A percentile compares a stretch with the other conserved stretches of the same genome.
Conservation (phyloP, 2,888 invertebrate species). For the Drosophila antonietae region DNA sequence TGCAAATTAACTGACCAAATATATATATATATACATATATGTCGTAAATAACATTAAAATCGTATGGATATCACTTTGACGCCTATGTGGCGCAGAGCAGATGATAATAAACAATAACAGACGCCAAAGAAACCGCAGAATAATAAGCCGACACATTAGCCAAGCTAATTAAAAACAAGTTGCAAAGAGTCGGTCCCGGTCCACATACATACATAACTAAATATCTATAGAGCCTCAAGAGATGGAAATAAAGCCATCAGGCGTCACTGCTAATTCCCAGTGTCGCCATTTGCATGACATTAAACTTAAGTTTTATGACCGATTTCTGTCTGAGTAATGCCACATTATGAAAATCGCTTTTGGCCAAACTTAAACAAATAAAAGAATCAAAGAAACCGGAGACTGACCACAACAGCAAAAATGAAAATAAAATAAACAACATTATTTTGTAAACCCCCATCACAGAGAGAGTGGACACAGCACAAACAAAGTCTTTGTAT, state of each 20-base stretch:
- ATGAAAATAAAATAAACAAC: slow-evolving; percentile 2
- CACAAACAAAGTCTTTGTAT: slow-evolving; percentile 12
- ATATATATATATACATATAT: neutral
- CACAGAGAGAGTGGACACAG: slow-evolving; percentile 18
- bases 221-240: slow-evolving; percentile 13
- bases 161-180: slow-evolving; percentile 61
- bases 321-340: slow-evolving; percentile 59
- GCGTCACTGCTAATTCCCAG: slow-evolving; percentile 61
- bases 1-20: slow-evolving; percentile 1
- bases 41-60: slow-evolving; percentile 33
- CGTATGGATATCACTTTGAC: slow-evolving; percentile 5
- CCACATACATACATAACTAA: slow-evolving; percentile 4
- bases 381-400: slow-evolving; percentile 41
- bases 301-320: slow-evolving; percentile 73
- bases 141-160: slow-evolving; percentile 55
- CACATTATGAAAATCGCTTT: slow-evolving; percentile 53
- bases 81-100: slow-evolving; percentile 30
- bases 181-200: slow-evolving; percentile 22
- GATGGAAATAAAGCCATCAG: slow-evolving; percentile 67
- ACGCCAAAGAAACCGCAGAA: slow-evolving; percentile 16
- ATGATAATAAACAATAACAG: slow-evolving; percentile 43
- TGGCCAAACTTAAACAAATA: slow-evolving; percentile 35
- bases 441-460: slow-evolving; percentile 17
- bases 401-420: slow-evolving; percentile 10
- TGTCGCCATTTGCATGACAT: slow-evolving; percentile 74